Base-by-base conservation (phyloP, 2,797 vertebrate genomes). In the Coregonus sp. region DNA sequence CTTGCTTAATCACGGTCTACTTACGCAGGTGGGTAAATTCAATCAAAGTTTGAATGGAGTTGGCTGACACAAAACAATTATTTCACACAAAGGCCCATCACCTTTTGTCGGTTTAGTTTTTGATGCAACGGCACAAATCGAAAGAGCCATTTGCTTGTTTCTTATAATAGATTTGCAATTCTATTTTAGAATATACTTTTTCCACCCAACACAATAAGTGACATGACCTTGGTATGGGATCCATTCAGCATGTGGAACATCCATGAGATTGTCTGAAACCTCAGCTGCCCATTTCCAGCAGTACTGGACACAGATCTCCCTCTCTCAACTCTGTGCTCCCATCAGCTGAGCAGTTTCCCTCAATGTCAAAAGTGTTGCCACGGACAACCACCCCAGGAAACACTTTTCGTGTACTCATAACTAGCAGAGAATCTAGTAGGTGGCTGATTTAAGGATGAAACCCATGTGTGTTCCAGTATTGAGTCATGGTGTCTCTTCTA, bases 11-110 rank as follows among this genome's bases (percentile, higher is more conserved):
- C 85, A 85, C 75, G 63, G 76, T 76, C 81, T 83, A 40, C 75
- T 87, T 84, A 87, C 84, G 79, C 78, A 78, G 75, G 75, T 81
- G 73, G 82, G 79, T 80, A 82, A 80, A 85, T 83, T 81, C 70
- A 83, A 85, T 82, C 75, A 83, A 78, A 80, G 52, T 54, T 33
- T 74, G 51, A 70, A 74, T 72, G 73, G 74, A 70, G 69, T 77
- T 78, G 50, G 69, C 63, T 81, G 78, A 80, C 70, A 73, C 77
- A 56, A 66, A 74, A 69, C 63, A 66, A 65, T 81, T 59, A 71
- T 52, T 51, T 77, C 72, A 75, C 25, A 75, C 79, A 29, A 4
- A 40, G n/a, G 31, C 52, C 72, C 54, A 16, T 40, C 11, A 66
- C 35, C 25, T 31, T 20, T 1, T 29, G 56, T 7, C 59, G 2